Evolutionary conservation across 37 sponge, comb jelly and placozoan genomes (phyloP).

Genomic region (Corticium candelabrum): DNA sequence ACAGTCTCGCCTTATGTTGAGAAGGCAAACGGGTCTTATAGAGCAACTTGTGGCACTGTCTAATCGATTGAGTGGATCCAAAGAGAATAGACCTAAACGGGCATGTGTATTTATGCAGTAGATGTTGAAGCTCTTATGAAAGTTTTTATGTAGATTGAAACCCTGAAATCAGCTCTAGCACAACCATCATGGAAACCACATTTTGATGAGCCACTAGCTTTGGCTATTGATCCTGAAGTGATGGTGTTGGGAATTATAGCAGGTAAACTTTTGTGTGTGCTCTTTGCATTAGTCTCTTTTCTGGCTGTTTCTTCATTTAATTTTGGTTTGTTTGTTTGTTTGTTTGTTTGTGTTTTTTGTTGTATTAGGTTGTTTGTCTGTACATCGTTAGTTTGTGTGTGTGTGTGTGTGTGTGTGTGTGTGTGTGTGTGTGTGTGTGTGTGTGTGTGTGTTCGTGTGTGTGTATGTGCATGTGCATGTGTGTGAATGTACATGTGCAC

Average conservation of each 20-base stretch:
- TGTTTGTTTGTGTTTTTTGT: neutral
- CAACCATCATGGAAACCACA: neutral
- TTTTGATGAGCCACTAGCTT: neutral
- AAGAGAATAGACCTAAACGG: neutral
- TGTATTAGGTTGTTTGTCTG: neutral
- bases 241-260: conserved; percentile 3
- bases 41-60: neutral
- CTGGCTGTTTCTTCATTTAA: too few species aligned
- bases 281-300: too few species aligned
- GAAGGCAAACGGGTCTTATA: neutral
- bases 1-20: neutral
- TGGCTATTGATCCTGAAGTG: conserved; percentile 6
- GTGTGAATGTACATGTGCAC: conserved; percentile 11
- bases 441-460: conserved; percentile 13
- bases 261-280: neutral
- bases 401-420: neutral
- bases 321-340: neutral
- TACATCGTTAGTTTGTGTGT: neutral
- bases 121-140: too few species aligned
- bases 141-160: neutral
- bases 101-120: neutral
- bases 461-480: conserved; percentile 23
- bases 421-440: conserved; percentile 25
- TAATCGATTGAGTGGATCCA: neutral
- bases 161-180: neutral